A percentile compares a stretch with the other conserved stretches of the same genome.
These are phyloP conservation scores for Lytechinus variegatus DNA, from an alignment of 35 echinoderm and acorn worm species.

Conservation along the genomic window DNA sequence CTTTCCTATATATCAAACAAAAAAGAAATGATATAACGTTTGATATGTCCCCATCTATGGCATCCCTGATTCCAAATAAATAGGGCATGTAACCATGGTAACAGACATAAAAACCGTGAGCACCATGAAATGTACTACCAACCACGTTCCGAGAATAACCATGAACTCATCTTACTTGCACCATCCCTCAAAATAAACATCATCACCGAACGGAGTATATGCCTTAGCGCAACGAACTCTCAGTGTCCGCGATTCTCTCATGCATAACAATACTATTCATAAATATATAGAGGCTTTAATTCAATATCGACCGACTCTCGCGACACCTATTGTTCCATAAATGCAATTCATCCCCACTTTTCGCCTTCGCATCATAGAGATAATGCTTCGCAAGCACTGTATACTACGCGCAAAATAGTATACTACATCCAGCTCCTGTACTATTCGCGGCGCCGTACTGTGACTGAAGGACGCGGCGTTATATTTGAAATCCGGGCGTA, in stretches of 20 bases:
- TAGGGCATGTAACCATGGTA: too few species aligned
- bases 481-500: not conserved
- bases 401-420: not conserved
- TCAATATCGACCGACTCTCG: not conserved
- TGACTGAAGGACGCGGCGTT: too few species aligned
- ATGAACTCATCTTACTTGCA: constrained; percentile 1
- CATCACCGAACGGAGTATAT: not conserved
- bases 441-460: not conserved
- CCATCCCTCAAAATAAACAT: not conserved
- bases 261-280: too few species aligned
- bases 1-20: too few species aligned
- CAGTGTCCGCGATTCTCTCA: too few species aligned
- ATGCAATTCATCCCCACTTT: not conserved
- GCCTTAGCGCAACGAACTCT: not conserved
- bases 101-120: too few species aligned
- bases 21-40: too few species aligned
- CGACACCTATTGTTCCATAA: not conserved
- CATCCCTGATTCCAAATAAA: too few species aligned
- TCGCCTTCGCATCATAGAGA: not conserved
- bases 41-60: too few species aligned
- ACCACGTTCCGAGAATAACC: not conserved
- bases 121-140: too few species aligned
- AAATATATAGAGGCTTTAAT: not conserved
- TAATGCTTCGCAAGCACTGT: not conserved
- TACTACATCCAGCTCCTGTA: not conserved